Conservation (phyloP, 1,140 invertebrate genomes). For the Diplogasteroides magnus region DNA sequence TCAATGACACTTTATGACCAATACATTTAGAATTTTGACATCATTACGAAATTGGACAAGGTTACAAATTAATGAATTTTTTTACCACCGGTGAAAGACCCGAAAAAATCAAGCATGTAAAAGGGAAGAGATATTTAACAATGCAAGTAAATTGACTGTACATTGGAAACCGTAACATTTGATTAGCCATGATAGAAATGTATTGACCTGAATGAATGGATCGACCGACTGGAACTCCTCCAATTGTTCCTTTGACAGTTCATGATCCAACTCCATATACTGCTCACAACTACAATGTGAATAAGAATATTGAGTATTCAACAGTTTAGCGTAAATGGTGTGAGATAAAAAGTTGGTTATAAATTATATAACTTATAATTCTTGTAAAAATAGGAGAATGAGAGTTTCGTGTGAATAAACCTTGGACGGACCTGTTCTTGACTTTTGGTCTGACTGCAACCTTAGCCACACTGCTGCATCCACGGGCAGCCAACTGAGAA, state of each 20-base stretch:
- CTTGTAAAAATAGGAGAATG: too few species aligned
- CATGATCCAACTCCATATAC: conserved; percentile 42
- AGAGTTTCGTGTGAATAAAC: background rate
- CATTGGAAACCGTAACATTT: too few species aligned
- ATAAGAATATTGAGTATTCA: background rate
- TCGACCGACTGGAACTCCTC: conserved; percentile 80
- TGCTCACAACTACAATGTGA: conserved; percentile 30
- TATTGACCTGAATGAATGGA: conserved; percentile 73
- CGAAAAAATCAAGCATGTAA: too few species aligned
- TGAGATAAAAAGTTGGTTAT: conserved; percentile 10
- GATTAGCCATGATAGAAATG: too few species aligned
- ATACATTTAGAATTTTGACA: too few species aligned
- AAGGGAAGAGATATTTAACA: too few species aligned
- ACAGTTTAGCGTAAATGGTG: background rate
- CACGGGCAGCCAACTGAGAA: conserved; percentile 72
- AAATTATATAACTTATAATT: conserved; percentile 5
- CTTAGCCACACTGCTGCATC: conserved; percentile 73
- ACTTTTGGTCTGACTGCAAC: conserved; percentile 79
- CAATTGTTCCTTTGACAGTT: conserved; percentile 70
- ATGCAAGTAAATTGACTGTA: too few species aligned
- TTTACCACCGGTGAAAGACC: too few species aligned
- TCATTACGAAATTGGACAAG: too few species aligned
- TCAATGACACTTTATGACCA: too few species aligned
- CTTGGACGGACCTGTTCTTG: conserved; percentile 63
- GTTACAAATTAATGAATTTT: too few species aligned